Percentiles rank a stretch among this genome's conserved stretches.
Conservation (phyloP, 2,888 invertebrate species). For the Trichopria drosophilae region DNA sequence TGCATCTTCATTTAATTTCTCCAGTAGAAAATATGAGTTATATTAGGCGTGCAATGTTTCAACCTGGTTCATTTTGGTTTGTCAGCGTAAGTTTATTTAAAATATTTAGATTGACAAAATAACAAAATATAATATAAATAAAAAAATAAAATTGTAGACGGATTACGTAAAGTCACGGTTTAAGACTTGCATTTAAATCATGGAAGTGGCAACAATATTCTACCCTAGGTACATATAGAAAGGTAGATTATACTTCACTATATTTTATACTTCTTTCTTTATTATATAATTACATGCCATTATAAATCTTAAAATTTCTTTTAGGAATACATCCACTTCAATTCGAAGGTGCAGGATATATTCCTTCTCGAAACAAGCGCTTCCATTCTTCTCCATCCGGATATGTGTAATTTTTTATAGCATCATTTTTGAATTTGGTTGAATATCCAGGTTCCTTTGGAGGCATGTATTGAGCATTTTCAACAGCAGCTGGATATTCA, state of each 20-base stretch:
- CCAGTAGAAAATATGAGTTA: slow-evolving; percentile 76
- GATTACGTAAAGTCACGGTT: slow-evolving; percentile 62
- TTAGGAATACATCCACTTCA: slow-evolving; percentile 13
- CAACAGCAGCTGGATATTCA: slow-evolving; percentile 70
- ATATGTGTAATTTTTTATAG: slow-evolving; percentile 72
- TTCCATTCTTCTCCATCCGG: slow-evolving; percentile 81
- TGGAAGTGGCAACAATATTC: too few species aligned
- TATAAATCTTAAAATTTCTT: slow-evolving; percentile 1
- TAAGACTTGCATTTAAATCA: slow-evolving; percentile 32
- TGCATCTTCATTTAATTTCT: slow-evolving; percentile 85
- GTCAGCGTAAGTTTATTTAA: slow-evolving; percentile 67
- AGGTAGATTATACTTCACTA: too few species aligned
- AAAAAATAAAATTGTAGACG: slow-evolving; percentile 56
- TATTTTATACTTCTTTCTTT: too few species aligned
- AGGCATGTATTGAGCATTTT: slow-evolving; percentile 72
- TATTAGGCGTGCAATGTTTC: slow-evolving; percentile 68
- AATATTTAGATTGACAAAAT: not conserved
- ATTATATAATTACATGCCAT: too few species aligned
- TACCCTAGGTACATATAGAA: slow-evolving; percentile 5
- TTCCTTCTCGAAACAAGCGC: slow-evolving; percentile 65
- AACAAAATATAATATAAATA: not conserved
- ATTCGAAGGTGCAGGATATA: slow-evolving; percentile 61
- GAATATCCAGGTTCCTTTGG: slow-evolving; percentile 84
- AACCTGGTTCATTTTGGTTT: slow-evolving; percentile 79
- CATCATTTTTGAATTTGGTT: slow-evolving; percentile 72